A percentile compares a stretch with the other conserved stretches of the same genome.
phyloP scores from a whole-genome alignment of 2,888 invertebrate genomes.

The Psylliodes chrysocephalus region DNA sequence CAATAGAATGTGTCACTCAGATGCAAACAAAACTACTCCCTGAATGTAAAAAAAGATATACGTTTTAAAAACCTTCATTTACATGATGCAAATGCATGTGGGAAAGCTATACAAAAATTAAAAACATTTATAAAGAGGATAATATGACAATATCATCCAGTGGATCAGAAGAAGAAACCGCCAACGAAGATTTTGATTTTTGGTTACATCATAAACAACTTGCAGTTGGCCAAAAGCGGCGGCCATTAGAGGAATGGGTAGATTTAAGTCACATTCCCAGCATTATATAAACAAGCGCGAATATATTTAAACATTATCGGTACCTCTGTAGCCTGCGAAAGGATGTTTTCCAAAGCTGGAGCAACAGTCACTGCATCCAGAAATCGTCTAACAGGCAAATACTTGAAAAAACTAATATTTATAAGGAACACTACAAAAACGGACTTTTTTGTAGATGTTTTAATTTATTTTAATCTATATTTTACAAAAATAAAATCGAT shows the following conservation, averaged over 20 bases:
- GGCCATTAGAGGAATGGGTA: slow-evolving; percentile 16
- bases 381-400: slow-evolving; percentile 13
- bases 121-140: slow-evolving; percentile 6
- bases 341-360: slow-evolving; percentile 20
- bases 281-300: slow-evolving; percentile 17
- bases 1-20: slow-evolving; percentile 22
- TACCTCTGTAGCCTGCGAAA: slow-evolving; percentile 6
- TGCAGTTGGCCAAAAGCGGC: slow-evolving; percentile 18
- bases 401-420: slow-evolving; percentile 1
- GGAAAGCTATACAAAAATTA: slow-evolving; percentile 13
- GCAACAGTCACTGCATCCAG: slow-evolving; percentile 14
- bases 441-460: not conserved
- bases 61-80: slow-evolving; percentile 22
- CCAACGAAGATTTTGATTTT: slow-evolving; percentile 20
- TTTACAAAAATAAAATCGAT: not conserved
- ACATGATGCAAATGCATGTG: slow-evolving; percentile 21
- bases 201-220: slow-evolving; percentile 15
- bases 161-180: slow-evolving; percentile 9
- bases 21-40: slow-evolving; percentile 19
- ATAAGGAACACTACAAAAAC: not conserved
- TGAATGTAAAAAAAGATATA: slow-evolving; percentile 25
- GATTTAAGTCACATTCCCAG: slow-evolving; percentile 12
- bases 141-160: slow-evolving; percentile 12
- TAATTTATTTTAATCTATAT: not conserved
- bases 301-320: slow-evolving; percentile 12